phyloP scores from a whole-genome alignment of 2,797 vertebrate genomes.

The Chelon auratus region DNA sequence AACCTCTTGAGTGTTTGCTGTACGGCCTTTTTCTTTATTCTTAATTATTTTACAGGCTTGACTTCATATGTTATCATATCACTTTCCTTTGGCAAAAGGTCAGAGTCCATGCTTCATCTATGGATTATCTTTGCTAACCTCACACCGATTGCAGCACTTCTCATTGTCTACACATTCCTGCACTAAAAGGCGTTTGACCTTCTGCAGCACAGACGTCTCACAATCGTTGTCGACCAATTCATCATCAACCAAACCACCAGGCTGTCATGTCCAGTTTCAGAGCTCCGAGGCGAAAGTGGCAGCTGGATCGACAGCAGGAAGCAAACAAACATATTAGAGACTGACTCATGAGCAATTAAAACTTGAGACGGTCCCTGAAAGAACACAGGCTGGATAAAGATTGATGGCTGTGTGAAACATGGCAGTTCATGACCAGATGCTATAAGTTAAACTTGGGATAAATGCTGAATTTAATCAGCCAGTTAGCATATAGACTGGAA shows the following conservation, averaged over 20 bases:
- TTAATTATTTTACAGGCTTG: neutral
- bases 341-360: conserved; percentile 24
- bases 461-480: conserved; percentile 3
- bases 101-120: neutral
- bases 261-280: conserved; percentile 17
- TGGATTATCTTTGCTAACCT: neutral
- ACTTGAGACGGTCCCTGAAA: neutral
- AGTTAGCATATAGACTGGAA: too few species aligned
- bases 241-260: conserved; percentile 34
- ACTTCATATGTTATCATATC: neutral
- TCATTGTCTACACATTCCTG: conserved; percentile 17
- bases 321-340: conserved; percentile 11
- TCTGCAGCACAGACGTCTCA: conserved; percentile 13
- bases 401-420: conserved; percentile 4
- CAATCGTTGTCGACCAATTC: conserved; percentile 22
- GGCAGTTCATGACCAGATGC: conserved; percentile 12
- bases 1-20: neutral
- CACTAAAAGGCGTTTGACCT: conserved; percentile 33
- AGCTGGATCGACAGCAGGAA: conserved; percentile 18
- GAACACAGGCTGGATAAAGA: neutral
- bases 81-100: neutral
- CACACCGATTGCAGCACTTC: conserved; percentile 12
- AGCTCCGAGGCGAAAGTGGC: conserved; percentile 19
- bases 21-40: neutral
- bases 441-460: conserved; percentile 23